Base-by-base conservation (phyloP, 2,888 invertebrate genomes). In the Timema cristinae region DNA sequence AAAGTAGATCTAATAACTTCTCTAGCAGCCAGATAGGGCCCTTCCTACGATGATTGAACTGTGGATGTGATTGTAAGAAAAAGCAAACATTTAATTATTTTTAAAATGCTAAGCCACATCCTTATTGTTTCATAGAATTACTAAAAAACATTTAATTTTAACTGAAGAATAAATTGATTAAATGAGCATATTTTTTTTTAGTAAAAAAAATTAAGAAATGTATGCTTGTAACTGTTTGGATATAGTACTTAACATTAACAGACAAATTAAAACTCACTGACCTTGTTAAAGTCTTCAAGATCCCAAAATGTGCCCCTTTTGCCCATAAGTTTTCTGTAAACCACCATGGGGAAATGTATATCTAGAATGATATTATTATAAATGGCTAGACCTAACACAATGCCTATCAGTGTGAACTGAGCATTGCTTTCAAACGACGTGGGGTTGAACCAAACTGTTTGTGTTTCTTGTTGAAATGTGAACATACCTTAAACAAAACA, bases 341-440 rank as follows among this genome's bases (percentile, higher is more conserved):
- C 91, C 10, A 97, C 96, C 92, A 95, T 94, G 1, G 97, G 97
- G 81, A 97, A 97, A 81, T 94, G 95, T 71, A 97, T 93, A 76
- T 97, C 94, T 76, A 97, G 85, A 77, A 97, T 97, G 50, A 97
- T 91, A 81, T 95, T 96, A 83, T 98, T 97, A 83, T 97, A 98
- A 80, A 97, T 97, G 71, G 97, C 97, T 77, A 97, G 86, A 7
- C 97, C 97, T 73, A 98, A 86, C 67, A 97, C 93, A 76, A 97
- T 94, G 66, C 97, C 97, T 78, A 97, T 95, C 70, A 97, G 84
- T 0, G 94, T 95, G 83, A 96, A 97, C 84, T 97, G 97, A 59
- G 94, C 95, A 79, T 95, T 95, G 77, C 92, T 95, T 83, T 97
- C 97, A 80, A 95, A 96, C 59, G 96, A 95, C 11, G 92, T 92